Evolutionary conservation across 2,888 invertebrate species (phyloP).

Genomic region (Xestia c-nigrum): DNA sequence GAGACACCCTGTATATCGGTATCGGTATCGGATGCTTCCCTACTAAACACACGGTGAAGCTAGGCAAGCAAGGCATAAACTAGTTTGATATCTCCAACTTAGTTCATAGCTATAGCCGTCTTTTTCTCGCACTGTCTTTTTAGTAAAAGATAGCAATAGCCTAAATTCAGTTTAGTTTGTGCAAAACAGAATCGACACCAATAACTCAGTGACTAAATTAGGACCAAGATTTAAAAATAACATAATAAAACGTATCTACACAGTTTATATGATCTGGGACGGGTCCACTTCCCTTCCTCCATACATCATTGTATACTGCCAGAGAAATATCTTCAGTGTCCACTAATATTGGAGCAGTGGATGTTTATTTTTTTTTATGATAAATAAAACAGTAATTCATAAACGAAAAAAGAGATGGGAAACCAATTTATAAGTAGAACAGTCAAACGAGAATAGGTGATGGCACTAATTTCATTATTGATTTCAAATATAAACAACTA

Average conservation of each 20-base stretch:
- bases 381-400: neutral
- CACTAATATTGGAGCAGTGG: neutral
- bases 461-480: neutral
- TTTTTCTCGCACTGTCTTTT: too few relatives aligned
- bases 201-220: neutral
- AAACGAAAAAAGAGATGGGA: neutral
- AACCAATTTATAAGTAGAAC: neutral
- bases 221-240: too few relatives aligned
- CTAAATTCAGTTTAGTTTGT: too few relatives aligned
- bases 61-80: too few relatives aligned
- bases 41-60: too few relatives aligned
- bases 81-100: too few relatives aligned
- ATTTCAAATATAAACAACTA: neutral
- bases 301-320: constrained; percentile 41
- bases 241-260: neutral
- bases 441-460: neutral
- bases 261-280: constrained; percentile 11
- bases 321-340: constrained; percentile 32
- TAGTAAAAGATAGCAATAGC: too few relatives aligned
- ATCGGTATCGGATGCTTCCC: too few relatives aligned
- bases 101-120: too few relatives aligned
- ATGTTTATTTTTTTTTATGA: constrained; percentile 3
- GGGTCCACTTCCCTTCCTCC: constrained; percentile 20
- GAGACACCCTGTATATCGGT: too few relatives aligned
- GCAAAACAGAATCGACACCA: neutral